Evolutionary conservation across 2,113 vertebrate genomes (phyloP).

Genomic region (Peromyscus leucopus): DNA sequence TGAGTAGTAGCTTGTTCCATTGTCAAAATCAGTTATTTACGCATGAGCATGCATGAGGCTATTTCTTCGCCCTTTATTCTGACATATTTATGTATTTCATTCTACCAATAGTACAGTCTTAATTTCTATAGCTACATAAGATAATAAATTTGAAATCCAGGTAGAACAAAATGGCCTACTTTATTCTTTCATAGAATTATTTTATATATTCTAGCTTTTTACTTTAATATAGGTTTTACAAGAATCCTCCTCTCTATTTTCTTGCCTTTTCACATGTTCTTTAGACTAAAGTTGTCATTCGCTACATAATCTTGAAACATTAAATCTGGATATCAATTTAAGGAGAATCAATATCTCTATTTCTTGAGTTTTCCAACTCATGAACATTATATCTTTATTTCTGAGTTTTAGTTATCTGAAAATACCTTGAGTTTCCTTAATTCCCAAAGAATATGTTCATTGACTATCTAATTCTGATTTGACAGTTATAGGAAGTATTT

Average conservation of each 20-base stretch:
- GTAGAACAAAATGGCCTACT: not conserved
- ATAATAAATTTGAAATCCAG: not conserved
- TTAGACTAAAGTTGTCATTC: not conserved
- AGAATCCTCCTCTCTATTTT: not conserved
- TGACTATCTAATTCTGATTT: not conserved
- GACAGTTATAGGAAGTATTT: not conserved
- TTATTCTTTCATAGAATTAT: constrained; percentile 10
- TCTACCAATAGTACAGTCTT: not conserved
- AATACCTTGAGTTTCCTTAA: not conserved
- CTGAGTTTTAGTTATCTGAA: not conserved
- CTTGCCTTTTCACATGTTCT: not conserved
- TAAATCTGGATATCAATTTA: not conserved
- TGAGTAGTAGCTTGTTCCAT: not conserved
- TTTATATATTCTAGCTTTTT: not conserved
- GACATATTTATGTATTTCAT: not conserved
- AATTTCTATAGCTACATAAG: not conserved
- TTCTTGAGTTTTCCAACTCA: not conserved
- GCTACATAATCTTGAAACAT: not conserved
- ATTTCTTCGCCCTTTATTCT: not conserved
- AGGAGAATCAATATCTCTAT: not conserved
- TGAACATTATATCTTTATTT: not conserved
- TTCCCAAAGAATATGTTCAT: not conserved
- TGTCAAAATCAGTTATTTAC: not conserved
- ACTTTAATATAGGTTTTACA: not conserved
- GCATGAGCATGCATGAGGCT: fast-evolving